A percentile compares a stretch with the other conserved stretches of the same genome.
These are phyloP conservation scores for Scatophagus argus DNA, from an alignment of 2,113 vertebrate species.

Conservation along the genomic window DNA sequence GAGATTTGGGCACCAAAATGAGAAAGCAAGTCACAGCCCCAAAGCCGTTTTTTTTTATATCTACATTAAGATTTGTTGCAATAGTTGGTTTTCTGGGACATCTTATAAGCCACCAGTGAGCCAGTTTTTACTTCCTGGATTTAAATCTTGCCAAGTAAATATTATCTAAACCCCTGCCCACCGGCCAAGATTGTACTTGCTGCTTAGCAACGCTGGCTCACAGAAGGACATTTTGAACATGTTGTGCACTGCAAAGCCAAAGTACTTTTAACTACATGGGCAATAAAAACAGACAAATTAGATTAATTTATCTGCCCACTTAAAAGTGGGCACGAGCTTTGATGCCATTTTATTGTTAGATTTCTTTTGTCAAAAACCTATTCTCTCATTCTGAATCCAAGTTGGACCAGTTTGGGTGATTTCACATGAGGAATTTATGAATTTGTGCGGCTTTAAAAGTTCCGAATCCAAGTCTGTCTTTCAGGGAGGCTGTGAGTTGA, in stretches of 20 bases:
- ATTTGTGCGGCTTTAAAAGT: background rate
- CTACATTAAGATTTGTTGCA: constrained; percentile 11
- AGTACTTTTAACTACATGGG: constrained; percentile 6
- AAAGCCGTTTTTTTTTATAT: background rate
- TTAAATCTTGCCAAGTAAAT: constrained; percentile 35
- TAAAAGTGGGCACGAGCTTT: constrained; percentile 8
- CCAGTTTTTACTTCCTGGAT: constrained; percentile 7
- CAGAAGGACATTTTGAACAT: constrained; percentile 15
- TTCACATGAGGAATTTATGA: background rate
- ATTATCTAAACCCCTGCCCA: constrained; percentile 8
- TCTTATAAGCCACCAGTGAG: constrained; percentile 7
- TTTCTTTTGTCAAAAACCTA: background rate
- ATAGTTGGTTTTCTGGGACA: background rate
- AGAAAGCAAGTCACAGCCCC: background rate
- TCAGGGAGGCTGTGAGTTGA: background rate
- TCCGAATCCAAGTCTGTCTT: background rate
- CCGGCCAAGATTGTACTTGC: constrained; percentile 28
- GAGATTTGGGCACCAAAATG: background rate
- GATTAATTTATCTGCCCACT: background rate
- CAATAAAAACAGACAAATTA: constrained; percentile 15
- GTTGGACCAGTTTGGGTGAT: background rate
- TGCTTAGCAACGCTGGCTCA: constrained; percentile 52
- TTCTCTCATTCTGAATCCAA: background rate
- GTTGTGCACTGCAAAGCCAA: constrained; percentile 22
- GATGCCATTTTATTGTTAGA: background rate